Base-by-base conservation (phyloP, 2,888 invertebrate species). In the Sinohyriopsis cumingii region DNA sequence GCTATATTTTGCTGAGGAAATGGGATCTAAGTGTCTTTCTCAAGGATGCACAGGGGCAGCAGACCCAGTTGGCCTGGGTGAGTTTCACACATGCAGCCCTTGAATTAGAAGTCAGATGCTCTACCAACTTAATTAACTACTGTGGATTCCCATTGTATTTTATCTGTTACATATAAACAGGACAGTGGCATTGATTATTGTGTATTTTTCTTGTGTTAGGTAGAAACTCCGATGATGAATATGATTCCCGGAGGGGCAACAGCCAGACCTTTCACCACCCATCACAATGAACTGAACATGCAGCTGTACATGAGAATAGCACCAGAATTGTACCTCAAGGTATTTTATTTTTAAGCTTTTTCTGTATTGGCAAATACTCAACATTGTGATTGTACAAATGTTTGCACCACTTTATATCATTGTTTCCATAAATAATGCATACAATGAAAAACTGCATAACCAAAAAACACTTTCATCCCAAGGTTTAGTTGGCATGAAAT, bases 161-260 rank as follows among this genome's bases (percentile, higher is more conserved):
- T 25, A 25, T 25, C 4, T 4, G 4, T 25, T 25, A 25, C 25
- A 45, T 45, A 15, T 12, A 15, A 45, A 45, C 15, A 9, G 6
- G 33, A 9, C 33, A 45, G 45, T 15, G 45, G 15, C 45, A 45
- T 15, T 45, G 5, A 45, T 45, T 45, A 45, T 45, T 45, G 12
- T 45, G 12, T 45, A 45, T 45, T 55, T 61, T 69, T 57, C 25
- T 55, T 76, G 79, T n/a, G 61, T 45, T 45, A 90, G 91, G 92
- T 99, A 61, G 99, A 99, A 92, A 99, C 99, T 4, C 99, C 99
- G 5, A 96, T 99, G 95, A 99, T 99, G 99, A 99, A 98, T 88
- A 96, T 97, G 95, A 97, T 99, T 72, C 94, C 99, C 68, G 99
- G 99, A 68, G 99, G 99, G 18, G 99, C 99, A 15, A 95, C 97